phyloP scores from a whole-genome alignment of 2,888 invertebrate species.

The Cetonia aurata region DNA sequence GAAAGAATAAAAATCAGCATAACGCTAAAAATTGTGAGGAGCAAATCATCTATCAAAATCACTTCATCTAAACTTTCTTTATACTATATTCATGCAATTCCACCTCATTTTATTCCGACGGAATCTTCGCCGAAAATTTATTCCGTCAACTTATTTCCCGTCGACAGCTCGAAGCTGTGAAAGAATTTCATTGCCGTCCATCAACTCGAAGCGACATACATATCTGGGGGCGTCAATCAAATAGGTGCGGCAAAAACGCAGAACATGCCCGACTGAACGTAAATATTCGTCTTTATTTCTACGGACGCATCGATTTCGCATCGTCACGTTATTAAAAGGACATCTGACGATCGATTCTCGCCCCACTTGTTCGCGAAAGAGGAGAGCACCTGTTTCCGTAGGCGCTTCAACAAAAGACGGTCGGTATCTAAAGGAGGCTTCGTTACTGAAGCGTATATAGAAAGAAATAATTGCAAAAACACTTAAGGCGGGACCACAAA shows the following conservation, averaged over 20 bases:
- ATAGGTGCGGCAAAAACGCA: not conserved
- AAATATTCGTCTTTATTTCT: constrained; percentile 12
- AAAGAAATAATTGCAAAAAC: constrained; percentile 9
- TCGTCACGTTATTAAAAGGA: constrained; percentile 19
- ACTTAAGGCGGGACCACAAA: not conserved
- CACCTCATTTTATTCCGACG: no score
- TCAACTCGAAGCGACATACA: not conserved
- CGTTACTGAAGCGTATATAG: no score
- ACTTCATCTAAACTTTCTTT: no score
- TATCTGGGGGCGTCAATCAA: not conserved
- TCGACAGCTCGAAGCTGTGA: not conserved
- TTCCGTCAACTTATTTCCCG: not conserved
- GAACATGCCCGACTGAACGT: not conserved
- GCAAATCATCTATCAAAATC: no score
- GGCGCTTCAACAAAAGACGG: constrained; percentile 1
- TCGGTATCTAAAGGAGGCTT: not conserved
- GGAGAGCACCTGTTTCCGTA: constrained; percentile 10
- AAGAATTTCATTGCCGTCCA: not conserved
- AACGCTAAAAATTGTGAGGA: no score
- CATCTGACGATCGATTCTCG: not conserved
- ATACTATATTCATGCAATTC: no score
- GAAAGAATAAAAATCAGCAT: no score
- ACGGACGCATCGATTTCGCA: constrained; percentile 16
- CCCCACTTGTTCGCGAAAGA: not conserved
- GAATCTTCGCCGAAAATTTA: no score